Conservation (phyloP, 2,113 vertebrate genomes). For the Bostrychus sinensis region DNA sequence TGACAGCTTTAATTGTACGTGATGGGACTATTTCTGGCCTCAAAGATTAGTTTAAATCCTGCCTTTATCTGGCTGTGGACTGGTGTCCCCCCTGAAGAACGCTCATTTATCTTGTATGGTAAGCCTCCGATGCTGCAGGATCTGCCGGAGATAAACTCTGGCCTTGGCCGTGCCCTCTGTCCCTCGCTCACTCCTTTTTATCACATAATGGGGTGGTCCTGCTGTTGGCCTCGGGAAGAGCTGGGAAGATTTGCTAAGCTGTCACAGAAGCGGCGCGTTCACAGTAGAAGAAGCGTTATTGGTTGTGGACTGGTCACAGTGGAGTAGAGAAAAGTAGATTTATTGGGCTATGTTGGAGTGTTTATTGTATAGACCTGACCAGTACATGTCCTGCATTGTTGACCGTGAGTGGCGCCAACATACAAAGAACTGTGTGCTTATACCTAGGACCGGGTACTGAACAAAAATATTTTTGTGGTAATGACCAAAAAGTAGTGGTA, state of each 20-base stretch:
- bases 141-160: neutral
- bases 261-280: neutral
- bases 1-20: conserved; percentile 14
- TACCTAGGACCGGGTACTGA: too few species aligned
- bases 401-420: neutral
- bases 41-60: conserved; percentile 18
- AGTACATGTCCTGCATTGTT: neutral
- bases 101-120: neutral
- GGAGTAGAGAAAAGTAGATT: neutral
- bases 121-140: neutral
- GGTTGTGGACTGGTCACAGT: neutral
- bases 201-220: neutral
- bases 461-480: too few species aligned
- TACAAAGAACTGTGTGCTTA: neutral
- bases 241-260: conserved; percentile 8
- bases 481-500: too few species aligned
- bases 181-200: neutral
- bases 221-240: neutral
- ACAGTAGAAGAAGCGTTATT: neutral
- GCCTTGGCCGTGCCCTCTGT: neutral
- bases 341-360: neutral
- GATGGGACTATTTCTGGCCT: conserved; percentile 23
- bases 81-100: neutral
- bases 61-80: conserved; percentile 5
- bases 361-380: neutral